phyloP scores from a whole-genome alignment of 2,797 vertebrate species.

The Sebastes taczanowskii region DNA sequence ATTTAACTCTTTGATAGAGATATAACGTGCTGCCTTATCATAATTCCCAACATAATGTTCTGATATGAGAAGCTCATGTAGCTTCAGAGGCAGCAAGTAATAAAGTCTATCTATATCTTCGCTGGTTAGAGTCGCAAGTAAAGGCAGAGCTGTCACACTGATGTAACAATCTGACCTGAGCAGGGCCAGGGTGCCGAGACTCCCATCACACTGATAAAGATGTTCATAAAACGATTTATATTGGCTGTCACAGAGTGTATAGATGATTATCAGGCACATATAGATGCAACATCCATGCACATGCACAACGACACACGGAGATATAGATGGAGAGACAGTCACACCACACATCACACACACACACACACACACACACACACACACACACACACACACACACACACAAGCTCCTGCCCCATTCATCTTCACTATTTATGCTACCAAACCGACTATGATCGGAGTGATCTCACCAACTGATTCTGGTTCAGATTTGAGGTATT shows the following conservation, averaged over 20 bases:
- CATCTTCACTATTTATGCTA: conserved; percentile 60
- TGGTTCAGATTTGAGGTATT: conserved; percentile 71
- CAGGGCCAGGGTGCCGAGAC: conserved; percentile 56
- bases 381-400: not conserved
- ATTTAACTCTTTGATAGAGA: conserved; percentile 12
- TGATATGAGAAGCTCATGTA: conserved; percentile 29
- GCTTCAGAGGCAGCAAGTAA: conserved; percentile 49
- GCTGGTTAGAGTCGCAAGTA: conserved; percentile 38
- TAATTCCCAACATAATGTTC: conserved; percentile 26
- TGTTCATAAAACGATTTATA: conserved; percentile 81
- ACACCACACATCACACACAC: not conserved
- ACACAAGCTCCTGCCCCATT: conserved; percentile 33
- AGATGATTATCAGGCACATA: conserved; percentile 73
- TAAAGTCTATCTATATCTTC: conserved; percentile 58
- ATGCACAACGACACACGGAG: not conserved
- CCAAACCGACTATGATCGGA: conserved; percentile 37
- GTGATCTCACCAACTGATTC: conserved; percentile 69
- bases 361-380: not conserved
- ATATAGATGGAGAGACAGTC: conserved; percentile 32
- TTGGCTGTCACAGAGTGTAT: conserved; percentile 73
- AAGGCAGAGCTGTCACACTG: conserved; percentile 71
- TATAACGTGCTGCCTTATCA: conserved; percentile 4
- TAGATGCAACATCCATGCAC: conserved; percentile 62
- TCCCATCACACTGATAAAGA: conserved; percentile 74
- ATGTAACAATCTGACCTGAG: conserved; percentile 77